Base-by-base conservation (phyloP, 2,113 vertebrate genomes). In the Promerops cafer region DNA sequence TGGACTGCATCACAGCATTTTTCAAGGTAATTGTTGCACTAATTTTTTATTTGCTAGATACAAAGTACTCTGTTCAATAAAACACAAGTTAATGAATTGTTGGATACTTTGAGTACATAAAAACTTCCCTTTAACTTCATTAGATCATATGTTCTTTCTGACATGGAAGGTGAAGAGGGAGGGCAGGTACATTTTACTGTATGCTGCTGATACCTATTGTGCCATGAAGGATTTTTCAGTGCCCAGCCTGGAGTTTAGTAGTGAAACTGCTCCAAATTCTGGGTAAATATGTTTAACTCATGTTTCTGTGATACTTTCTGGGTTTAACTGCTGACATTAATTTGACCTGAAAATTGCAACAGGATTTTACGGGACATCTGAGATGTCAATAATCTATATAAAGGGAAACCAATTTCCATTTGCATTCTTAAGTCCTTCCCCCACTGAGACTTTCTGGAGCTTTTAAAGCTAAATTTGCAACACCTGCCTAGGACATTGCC, bases 21-120 rank as follows among this genome's bases (percentile, higher is more conserved):
- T 96, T 93, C 76, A 92, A 95, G 56, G 71, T 92, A 82, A 90
- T 93, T 39, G 13, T 76, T 86, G 56, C 69, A 82, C 56, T 84
- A 18, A 39, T 84, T 78, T 89, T 94, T 90, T 75, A 68, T 87
- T 93, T 64, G 52, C 49, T 84, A 8, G 50, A 31, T 71, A 72
- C 37, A 83, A 89, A 75, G 28, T 42, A 82, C 33, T 83, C 3
- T 50, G 64, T 37, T 94, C 86, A 90, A 78, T 93, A 84, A 90
- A 96, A 83, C 27, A 59, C 37, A 95, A 30, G 47, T 80, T 70
- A 89, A 89, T 92, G 35, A 94, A 71, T 86, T 52, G 33, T 6
- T 77, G 16, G 68, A 24, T 74, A n/a, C 21, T 44, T 23, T 44
- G 83, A 59, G 56, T 78, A 54, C 4, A 18, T 30, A 64, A 78